Evolutionary conservation across 2,113 vertebrate species (phyloP), one percentile per base, ranked within the genome.

Genomic region (Nibea coibor): DNA sequence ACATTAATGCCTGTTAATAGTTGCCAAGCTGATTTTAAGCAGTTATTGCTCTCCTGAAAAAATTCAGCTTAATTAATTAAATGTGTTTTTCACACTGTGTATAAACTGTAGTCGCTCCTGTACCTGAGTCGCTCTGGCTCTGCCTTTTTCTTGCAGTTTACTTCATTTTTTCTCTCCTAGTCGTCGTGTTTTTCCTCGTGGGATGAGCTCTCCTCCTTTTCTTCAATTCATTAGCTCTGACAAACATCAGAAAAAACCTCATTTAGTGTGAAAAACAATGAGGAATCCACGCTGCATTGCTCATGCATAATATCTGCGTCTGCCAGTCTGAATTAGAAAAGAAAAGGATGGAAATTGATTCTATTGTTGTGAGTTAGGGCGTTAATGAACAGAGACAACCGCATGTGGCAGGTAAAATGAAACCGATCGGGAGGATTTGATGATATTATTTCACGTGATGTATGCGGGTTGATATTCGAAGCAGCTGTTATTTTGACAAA

Each of bases 221-320:
- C 75, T 76, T 50, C 65, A 35, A 48, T 69, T 84, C 67, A 87
- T 90, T 84, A 83, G 39, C 62, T 84, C 66, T 64, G 80, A 82
- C 72, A 80, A 74, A 87, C 84, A 77, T 63, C 35, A 81, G 51
- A 80, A 71, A 39, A 75, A 80, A 79, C 0, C 56, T 86, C 4
- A 67, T 75, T 89, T 68, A 64, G 51, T 2, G 5, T 39, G 53
- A 69, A 82, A 68, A 82, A 81, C 83, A 85, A 81, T 53, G 17
- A 77, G 73, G 59, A 72, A 53, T 20, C 77, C 74, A 81, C 39
- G 47, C 72, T 39, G 64, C 56, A 31, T 67, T 31, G 61, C 75
- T 77, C 81, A 79, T 85, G 83, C 85, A 63, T 80, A 53, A 76
- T 79, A 80, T 90, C 75, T 71, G 59, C 64, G 47, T 71, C 90